Percentiles rank a stretch among this genome's conserved stretches.
These are phyloP conservation scores for Amphipyra tragopoginis DNA, from an alignment of 2,888 invertebrate genomes.

Conservation along the genomic window DNA sequence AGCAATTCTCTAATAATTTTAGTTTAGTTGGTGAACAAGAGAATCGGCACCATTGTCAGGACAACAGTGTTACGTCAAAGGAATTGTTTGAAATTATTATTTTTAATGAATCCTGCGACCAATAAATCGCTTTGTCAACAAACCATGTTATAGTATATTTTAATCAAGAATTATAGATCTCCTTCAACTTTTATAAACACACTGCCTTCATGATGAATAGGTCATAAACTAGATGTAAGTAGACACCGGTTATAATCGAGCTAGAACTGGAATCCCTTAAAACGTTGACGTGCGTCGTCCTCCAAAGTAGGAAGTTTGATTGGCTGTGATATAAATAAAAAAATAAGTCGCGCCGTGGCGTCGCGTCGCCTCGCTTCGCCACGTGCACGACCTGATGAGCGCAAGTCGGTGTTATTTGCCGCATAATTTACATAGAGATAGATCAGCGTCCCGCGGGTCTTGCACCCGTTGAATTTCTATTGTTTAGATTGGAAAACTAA, in stretches of 20 bases:
- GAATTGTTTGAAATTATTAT: too few species aligned
- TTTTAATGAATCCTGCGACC: too few species aligned
- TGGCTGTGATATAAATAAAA: conserved; percentile 62
- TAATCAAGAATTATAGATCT: not conserved
- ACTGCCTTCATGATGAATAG: conserved; percentile 3
- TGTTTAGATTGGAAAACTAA: conserved; percentile 90
- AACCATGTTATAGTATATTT: too few species aligned
- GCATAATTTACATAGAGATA: conserved; percentile 90
- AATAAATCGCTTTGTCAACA: too few species aligned
- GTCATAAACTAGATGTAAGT: conserved; percentile 15
- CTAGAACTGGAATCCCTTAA: conserved; percentile 61
- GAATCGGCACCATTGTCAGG: too few species aligned
- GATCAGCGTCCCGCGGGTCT: conserved; percentile 85
- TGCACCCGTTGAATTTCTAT: conserved; percentile 90
- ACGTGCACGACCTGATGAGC: conserved; percentile 81
- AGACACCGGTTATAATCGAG: conserved; percentile 44
- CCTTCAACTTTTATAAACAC: not conserved
- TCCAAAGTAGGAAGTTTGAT: conserved; percentile 57
- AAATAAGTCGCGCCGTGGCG: conserved; percentile 60
- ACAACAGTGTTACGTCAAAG: too few species aligned
- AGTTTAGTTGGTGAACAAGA: too few species aligned
- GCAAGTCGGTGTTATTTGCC: conserved; percentile 85
- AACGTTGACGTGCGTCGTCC: conserved; percentile 40
- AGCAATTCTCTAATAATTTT: too few species aligned
- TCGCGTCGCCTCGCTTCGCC: conserved; percentile 52